Evolutionary conservation across 2,888 invertebrate genomes (phyloP).

Genomic region (Hirtodrosophila confusa): DNA sequence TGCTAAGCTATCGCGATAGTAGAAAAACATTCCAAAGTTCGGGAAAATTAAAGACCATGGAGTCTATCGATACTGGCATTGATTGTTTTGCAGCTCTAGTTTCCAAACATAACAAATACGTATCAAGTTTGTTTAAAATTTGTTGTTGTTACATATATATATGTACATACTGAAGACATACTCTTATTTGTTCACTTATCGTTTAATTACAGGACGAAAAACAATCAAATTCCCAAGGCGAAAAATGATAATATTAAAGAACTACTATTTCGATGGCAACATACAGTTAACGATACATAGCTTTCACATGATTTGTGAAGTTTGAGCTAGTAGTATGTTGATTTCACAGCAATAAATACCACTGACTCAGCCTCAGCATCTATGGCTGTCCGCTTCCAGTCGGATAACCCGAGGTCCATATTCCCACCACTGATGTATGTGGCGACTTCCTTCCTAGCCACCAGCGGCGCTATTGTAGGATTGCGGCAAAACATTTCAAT

Average conservation of each 20-base stretch:
- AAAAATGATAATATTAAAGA: slow-evolving; percentile 37
- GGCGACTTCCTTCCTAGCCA: slow-evolving; percentile 65
- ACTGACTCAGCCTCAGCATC: slow-evolving; percentile 41
- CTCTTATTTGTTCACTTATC: background rate
- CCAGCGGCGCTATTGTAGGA: slow-evolving; percentile 48
- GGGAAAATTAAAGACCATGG: too few species aligned
- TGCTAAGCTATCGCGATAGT: too few species aligned
- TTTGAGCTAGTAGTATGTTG: slow-evolving; percentile 27
- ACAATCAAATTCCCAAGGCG: slow-evolving; percentile 26
- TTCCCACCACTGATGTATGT: slow-evolving; percentile 70
- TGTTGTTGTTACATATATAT: too few species aligned
- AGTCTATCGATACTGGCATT: too few species aligned
- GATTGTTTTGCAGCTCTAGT: too few species aligned
- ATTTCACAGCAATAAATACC: slow-evolving; percentile 24
- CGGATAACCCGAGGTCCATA: slow-evolving; percentile 49
- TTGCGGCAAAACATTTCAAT: slow-evolving; percentile 61
- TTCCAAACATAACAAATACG: too few species aligned
- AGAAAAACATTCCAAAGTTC: too few species aligned
- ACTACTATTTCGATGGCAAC: slow-evolving; percentile 43
- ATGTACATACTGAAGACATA: background rate
- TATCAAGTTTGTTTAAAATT: too few species aligned
- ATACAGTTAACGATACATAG: slow-evolving; percentile 7
- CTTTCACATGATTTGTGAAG: background rate
- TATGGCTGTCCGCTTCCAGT: slow-evolving; percentile 61
- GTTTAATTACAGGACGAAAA: slow-evolving; percentile 17